phyloP scores from a whole-genome alignment of 2,113 vertebrate genomes.

The Emydocephalus ijimae region DNA sequence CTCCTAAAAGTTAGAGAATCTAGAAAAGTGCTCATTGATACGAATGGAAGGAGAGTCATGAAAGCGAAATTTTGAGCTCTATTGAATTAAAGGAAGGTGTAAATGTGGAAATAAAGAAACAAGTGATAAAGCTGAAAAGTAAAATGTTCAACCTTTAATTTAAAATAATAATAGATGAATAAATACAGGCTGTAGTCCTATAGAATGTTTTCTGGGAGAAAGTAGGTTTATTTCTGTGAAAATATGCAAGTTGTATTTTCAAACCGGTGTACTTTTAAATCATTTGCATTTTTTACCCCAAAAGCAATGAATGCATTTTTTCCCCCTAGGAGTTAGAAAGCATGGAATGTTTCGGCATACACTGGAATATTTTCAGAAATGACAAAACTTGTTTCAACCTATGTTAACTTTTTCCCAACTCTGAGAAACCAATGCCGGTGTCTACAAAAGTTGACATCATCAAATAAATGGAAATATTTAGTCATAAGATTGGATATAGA shows the following conservation, averaged over 20 bases:
- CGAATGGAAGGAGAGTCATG: background rate
- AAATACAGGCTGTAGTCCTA: background rate
- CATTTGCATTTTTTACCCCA: background rate
- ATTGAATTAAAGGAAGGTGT: background rate
- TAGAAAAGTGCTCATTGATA: background rate
- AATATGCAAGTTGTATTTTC: background rate
- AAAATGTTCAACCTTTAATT: background rate
- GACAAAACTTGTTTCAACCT: conserved; percentile 8
- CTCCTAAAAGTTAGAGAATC: background rate
- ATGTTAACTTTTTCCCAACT: conserved; percentile 22
- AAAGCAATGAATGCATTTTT: conserved; percentile 9
- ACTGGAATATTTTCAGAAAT: conserved; percentile 22
- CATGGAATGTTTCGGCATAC: background rate
- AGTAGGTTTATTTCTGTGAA: background rate
- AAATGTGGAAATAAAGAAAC: background rate
- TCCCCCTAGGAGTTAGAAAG: background rate
- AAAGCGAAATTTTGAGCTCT: background rate
- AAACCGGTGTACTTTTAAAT: background rate
- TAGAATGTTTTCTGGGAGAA: background rate
- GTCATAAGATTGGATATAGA: conserved; percentile 10
- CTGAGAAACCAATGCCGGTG: conserved; percentile 17
- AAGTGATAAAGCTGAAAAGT: background rate
- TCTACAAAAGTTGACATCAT: conserved; percentile 1
- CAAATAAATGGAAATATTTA: conserved; percentile 32
- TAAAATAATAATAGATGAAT: background rate